These are phyloP conservation scores for Drepana arcuata DNA, from an alignment of 1,140 invertebrate genomes.

Conservation along the genomic window DNA sequence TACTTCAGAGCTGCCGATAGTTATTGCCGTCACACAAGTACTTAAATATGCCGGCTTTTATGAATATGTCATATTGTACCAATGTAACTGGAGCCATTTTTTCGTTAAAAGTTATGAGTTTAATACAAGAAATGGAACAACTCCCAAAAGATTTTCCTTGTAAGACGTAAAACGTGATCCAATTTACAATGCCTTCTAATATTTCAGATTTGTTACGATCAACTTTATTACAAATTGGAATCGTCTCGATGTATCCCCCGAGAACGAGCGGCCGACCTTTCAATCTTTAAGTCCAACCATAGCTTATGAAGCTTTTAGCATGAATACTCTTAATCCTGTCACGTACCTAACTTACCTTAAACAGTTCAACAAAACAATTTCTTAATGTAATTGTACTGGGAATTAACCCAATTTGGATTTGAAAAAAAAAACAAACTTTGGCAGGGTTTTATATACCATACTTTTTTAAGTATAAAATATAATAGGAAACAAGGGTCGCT, in stretches of 20 bases:
- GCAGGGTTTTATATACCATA: background rate
- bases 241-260: conserved; percentile 28
- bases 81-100: no score
- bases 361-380: background rate
- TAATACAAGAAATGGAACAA: conserved; percentile 17
- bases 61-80: conserved; percentile 9
- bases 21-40: conserved; percentile 1
- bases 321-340: background rate
- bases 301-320: conserved; percentile 12
- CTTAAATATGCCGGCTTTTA: conserved; percentile 10
- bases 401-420: background rate
- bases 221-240: conserved; percentile 43
- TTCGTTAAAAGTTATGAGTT: conserved; percentile 5
- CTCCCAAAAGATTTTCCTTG: conserved; percentile 22
- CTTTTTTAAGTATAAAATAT: background rate
- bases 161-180: conserved; percentile 41
- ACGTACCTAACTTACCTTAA: background rate
- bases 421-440: background rate
- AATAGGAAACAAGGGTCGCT: no score
- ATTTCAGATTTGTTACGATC: conserved; percentile 35
- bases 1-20: conserved; percentile 4
- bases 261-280: conserved; percentile 17
- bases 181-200: conserved; percentile 39
- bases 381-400: background rate
- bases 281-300: conserved; percentile 16